Percentiles rank a stretch among this genome's conserved stretches.
Evolutionary conservation across 2,888 invertebrate genomes (phyloP).

Genomic region (Nemotelus pantherinus): DNA sequence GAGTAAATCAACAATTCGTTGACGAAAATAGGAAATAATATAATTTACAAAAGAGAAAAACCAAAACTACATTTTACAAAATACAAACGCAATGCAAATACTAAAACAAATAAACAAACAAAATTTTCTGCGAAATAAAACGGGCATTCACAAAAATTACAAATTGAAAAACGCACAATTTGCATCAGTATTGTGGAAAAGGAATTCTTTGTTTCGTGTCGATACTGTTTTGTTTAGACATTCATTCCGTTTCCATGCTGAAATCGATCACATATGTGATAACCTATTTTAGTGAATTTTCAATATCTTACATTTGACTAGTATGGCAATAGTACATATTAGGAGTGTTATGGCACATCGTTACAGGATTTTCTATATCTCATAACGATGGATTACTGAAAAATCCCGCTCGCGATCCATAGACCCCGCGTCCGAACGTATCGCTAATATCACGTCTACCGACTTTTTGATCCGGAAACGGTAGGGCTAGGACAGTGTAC

Average conservation of each 20-base stretch:
- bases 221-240: too few relatives aligned
- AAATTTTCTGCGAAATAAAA: too few relatives aligned
- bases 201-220: too few relatives aligned
- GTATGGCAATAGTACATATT: constrained; percentile 52
- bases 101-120: too few relatives aligned
- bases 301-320: constrained; percentile 55
- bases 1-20: too few relatives aligned
- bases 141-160: too few relatives aligned
- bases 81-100: too few relatives aligned
- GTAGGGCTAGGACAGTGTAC: constrained; percentile 90
- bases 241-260: background rate
- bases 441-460: constrained; percentile 78
- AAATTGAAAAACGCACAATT: too few relatives aligned
- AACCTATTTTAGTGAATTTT: background rate
- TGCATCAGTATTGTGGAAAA: too few relatives aligned
- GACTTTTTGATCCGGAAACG: constrained; percentile 93
- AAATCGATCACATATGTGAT: constrained; percentile 20
- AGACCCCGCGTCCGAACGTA: constrained; percentile 67
- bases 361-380: constrained; percentile 51
- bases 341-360: constrained; percentile 53
- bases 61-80: too few relatives aligned
- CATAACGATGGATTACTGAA: constrained; percentile 75
- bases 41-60: too few relatives aligned
- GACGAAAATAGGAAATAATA: too few relatives aligned
- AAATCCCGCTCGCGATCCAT: constrained; percentile 84